Evolutionary conservation across 2,113 vertebrate species (phyloP).

Genomic region (Proteles cristata): DNA sequence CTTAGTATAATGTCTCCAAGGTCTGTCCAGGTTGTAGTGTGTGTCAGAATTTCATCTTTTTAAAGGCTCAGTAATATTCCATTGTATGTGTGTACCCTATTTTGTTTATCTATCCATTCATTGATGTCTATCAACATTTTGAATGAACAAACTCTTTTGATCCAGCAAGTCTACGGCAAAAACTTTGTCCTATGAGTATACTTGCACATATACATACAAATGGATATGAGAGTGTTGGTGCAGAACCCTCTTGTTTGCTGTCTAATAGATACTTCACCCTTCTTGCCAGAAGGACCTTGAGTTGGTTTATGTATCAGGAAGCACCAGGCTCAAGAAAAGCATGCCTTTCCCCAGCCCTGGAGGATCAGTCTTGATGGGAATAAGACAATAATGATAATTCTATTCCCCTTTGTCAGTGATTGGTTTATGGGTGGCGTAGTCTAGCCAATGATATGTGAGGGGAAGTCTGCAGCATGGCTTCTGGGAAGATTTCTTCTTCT

Average conservation of each 20-base stretch:
- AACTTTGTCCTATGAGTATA: background rate
- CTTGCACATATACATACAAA: background rate
- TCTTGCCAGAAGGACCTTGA: background rate
- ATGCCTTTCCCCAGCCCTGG: background rate
- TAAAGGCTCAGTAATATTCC: background rate
- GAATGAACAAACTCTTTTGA: background rate
- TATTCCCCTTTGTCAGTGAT: background rate
- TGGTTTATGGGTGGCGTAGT: background rate
- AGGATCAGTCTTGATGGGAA: background rate
- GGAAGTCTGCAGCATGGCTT: background rate
- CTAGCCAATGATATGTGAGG: background rate
- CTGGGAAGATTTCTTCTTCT: background rate
- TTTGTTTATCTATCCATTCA: background rate
- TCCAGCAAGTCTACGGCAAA: background rate
- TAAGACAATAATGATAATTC: background rate
- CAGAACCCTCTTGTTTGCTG: background rate
- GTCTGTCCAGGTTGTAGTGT: background rate
- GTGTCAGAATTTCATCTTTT: conserved; percentile 1
- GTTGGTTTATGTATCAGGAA: background rate
- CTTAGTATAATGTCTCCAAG: background rate
- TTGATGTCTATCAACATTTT: background rate
- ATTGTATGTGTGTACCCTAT: background rate
- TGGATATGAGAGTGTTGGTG: background rate
- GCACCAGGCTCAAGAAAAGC: background rate
- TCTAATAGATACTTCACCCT: background rate